A percentile compares a stretch with the other conserved stretches of the same genome.
These are phyloP conservation scores for Aleadryas rufinucha DNA, from an alignment of 2,113 vertebrate species.

Conservation along the genomic window DNA sequence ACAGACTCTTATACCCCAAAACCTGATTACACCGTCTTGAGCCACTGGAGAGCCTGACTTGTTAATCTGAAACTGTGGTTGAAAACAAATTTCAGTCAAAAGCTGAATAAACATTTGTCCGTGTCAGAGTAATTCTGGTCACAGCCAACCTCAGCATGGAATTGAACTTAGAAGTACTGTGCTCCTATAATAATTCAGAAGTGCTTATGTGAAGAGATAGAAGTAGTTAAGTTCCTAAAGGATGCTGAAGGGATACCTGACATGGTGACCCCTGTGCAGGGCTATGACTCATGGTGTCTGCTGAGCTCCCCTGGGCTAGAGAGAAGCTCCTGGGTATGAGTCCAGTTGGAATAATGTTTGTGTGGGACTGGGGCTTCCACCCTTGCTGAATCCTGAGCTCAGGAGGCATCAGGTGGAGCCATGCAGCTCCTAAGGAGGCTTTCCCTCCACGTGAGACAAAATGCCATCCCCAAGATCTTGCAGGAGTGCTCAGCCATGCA, in stretches of 20 bases:
- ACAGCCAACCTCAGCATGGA: background rate
- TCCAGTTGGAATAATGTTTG: background rate
- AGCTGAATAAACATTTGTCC: background rate
- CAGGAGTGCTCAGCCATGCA: background rate
- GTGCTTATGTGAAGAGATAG: background rate
- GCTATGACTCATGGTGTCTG: background rate
- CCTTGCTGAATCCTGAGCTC: background rate
- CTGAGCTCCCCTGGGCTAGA: background rate
- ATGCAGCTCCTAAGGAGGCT: background rate
- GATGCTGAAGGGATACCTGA: background rate
- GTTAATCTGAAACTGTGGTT: background rate
- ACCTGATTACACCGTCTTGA: background rate
- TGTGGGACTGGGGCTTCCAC: rapidly evolving
- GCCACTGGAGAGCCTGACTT: background rate
- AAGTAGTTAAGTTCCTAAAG: background rate
- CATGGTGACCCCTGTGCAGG: too few relatives aligned
- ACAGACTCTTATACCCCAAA: background rate
- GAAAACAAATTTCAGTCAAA: background rate
- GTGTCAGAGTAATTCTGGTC: background rate
- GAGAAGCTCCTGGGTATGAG: background rate
- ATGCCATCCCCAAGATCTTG: background rate
- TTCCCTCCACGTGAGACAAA: background rate
- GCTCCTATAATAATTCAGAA: background rate
- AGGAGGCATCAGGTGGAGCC: background rate
- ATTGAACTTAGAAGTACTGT: background rate